Evolutionary conservation across 2,888 invertebrate genomes (phyloP).

Genomic region (Thysanoteuthis rhombus): DNA sequence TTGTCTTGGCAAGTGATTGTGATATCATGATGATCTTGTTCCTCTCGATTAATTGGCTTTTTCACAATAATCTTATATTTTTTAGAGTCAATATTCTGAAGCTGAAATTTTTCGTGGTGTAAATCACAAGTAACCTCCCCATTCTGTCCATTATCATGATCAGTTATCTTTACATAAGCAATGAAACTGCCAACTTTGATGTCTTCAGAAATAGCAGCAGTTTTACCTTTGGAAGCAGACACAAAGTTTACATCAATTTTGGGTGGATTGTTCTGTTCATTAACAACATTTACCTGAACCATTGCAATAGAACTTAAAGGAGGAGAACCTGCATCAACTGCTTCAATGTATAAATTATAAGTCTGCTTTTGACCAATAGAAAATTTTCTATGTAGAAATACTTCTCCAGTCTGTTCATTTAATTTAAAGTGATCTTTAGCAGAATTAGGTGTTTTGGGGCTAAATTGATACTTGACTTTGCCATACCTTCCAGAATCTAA

Average conservation of each 20-base stretch:
- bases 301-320: neutral
- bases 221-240: neutral
- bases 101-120: neutral
- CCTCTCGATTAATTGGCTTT: neutral
- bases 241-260: neutral
- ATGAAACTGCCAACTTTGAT: neutral
- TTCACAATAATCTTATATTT: neutral
- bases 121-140: neutral
- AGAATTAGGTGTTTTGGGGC: neutral
- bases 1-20: neutral
- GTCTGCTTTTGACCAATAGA: neutral
- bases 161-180: neutral
- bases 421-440: neutral
- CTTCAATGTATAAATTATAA: neutral
- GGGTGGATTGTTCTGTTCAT: neutral
- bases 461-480: neutral
- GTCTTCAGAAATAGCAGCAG: neutral
- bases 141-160: neutral
- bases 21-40: neutral
- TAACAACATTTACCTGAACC: neutral
- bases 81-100: neutral
- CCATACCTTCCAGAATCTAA: neutral
- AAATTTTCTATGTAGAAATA: neutral
- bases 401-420: neutral
- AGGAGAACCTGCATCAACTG: neutral